A percentile compares a stretch with the other conserved stretches of the same genome.
phyloP scores from a whole-genome alignment of 1,140 invertebrate species.

The Drosophila novamexicana region DNA sequence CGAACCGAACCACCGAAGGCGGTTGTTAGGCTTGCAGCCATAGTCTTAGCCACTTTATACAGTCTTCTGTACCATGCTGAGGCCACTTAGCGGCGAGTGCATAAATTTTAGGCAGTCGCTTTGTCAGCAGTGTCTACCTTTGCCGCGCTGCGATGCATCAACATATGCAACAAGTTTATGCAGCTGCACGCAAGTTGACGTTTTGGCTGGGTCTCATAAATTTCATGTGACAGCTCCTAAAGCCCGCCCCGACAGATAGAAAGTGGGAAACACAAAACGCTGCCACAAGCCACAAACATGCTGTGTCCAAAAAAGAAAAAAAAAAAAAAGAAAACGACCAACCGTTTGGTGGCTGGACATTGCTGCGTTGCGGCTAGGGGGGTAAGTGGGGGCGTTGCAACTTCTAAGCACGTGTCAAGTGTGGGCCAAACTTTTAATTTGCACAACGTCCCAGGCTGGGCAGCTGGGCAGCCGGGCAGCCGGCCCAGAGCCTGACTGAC shows the following conservation, averaged over 20 bases:
- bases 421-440: slow-evolving; percentile 79
- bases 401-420: slow-evolving; percentile 79
- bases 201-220: slow-evolving; percentile 60
- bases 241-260: slow-evolving; percentile 18
- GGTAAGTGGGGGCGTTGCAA: slow-evolving; percentile 23
- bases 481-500: slow-evolving; percentile 53
- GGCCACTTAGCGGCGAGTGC: background rate
- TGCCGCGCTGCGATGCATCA: slow-evolving; percentile 2
- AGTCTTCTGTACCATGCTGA: too few relatives aligned
- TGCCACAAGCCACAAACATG: slow-evolving; percentile 67
- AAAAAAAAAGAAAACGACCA: background rate
- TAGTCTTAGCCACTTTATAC: too few relatives aligned
- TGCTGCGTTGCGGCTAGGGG: background rate
- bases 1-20: too few relatives aligned
- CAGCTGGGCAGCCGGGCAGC: background rate
- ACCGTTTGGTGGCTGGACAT: slow-evolving; percentile 7
- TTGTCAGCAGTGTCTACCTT: background rate
- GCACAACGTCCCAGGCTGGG: slow-evolving; percentile 28
- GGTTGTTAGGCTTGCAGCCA: too few relatives aligned
- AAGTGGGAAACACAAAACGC: slow-evolving; percentile 31
- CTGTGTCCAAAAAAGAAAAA: slow-evolving; percentile 28
- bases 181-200: slow-evolving; percentile 67
- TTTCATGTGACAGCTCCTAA: slow-evolving; percentile 45
- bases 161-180: slow-evolving; percentile 76
- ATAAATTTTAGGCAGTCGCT: background rate